Percentiles rank a stretch among this genome's conserved stretches.
Conservation (phyloP, 2,888 invertebrate species). For the Gortyna flavago region DNA sequence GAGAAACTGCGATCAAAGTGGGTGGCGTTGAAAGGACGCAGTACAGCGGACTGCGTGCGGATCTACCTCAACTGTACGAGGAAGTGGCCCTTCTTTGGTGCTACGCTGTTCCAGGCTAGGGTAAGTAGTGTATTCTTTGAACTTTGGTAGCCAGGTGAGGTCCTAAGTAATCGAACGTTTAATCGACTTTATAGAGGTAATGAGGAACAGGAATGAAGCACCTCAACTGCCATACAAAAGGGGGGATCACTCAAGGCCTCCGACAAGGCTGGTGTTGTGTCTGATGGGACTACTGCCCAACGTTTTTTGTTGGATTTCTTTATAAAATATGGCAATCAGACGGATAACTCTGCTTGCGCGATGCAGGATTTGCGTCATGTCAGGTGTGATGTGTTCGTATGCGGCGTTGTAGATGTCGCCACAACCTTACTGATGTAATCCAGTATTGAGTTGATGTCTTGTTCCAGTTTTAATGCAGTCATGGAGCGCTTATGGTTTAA, state of each 20-base stretch:
- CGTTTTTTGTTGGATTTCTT: too few relatives aligned
- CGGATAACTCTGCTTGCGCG: too few relatives aligned
- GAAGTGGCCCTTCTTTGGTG: slow-evolving; percentile 99
- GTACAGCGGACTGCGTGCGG: slow-evolving; percentile 96
- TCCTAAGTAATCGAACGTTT: not conserved
- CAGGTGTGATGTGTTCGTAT: too few relatives aligned
- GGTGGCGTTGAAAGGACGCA: slow-evolving; percentile 96
- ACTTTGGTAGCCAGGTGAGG: not conserved
- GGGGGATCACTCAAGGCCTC: too few relatives aligned
- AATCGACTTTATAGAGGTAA: not conserved
- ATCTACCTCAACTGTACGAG: slow-evolving; percentile 98
- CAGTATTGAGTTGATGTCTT: too few relatives aligned
- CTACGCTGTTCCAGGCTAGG: slow-evolving; percentile 97
- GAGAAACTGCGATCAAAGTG: slow-evolving; percentile 95
- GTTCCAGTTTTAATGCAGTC: not conserved
- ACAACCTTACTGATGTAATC: too few relatives aligned
- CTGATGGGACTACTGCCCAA: not conserved
- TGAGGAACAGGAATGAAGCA: too few relatives aligned
- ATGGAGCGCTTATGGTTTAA: too few relatives aligned
- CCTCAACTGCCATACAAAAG: too few relatives aligned
- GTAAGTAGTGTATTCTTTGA: slow-evolving; percentile 82
- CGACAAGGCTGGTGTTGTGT: not conserved
- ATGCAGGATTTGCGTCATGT: too few relatives aligned
- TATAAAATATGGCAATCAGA: too few relatives aligned
- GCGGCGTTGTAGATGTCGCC: too few relatives aligned